These are phyloP conservation scores for Ptilorrhoa leucosticta DNA, from an alignment of 2,113 vertebrate species.

Conservation along the genomic window DNA sequence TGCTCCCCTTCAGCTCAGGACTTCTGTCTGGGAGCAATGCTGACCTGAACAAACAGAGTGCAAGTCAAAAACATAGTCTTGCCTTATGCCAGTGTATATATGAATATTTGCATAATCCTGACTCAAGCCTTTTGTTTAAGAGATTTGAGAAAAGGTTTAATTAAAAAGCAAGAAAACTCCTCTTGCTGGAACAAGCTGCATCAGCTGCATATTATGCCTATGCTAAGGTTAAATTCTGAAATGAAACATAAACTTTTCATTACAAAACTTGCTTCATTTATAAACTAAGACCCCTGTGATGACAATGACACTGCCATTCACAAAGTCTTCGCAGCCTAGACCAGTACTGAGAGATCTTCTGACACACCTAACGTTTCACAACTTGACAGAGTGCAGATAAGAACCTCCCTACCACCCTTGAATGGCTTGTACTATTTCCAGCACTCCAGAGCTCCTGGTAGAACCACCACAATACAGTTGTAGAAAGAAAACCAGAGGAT, in stretches of 20 bases:
- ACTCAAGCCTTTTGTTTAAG: not conserved
- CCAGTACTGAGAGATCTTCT: not conserved
- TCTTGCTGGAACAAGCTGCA: not conserved
- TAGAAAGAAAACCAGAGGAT: not conserved
- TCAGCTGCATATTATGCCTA: not conserved
- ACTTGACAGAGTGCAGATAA: not conserved
- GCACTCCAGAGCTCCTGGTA: not conserved
- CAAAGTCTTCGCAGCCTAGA: not conserved
- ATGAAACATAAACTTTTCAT: not conserved
- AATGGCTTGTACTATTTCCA: not conserved
- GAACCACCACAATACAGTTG: not conserved
- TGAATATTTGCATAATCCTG: not conserved
- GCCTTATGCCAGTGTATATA: not conserved
- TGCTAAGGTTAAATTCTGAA: not conserved
- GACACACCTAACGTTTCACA: fast-evolving
- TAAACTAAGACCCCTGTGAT: not conserved
- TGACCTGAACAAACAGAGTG: not conserved
- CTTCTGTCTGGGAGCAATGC: not conserved
- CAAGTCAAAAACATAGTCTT: not conserved
- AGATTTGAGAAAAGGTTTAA: not conserved
- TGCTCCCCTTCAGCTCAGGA: not conserved
- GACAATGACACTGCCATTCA: not conserved
- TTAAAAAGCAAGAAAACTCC: not conserved
- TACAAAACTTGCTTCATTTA: not conserved
- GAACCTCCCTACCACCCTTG: not conserved